Evolutionary conservation across 2,113 vertebrate species (phyloP), one percentile per base, ranked within the genome.

Genomic region (Ammodytes marinus): DNA sequence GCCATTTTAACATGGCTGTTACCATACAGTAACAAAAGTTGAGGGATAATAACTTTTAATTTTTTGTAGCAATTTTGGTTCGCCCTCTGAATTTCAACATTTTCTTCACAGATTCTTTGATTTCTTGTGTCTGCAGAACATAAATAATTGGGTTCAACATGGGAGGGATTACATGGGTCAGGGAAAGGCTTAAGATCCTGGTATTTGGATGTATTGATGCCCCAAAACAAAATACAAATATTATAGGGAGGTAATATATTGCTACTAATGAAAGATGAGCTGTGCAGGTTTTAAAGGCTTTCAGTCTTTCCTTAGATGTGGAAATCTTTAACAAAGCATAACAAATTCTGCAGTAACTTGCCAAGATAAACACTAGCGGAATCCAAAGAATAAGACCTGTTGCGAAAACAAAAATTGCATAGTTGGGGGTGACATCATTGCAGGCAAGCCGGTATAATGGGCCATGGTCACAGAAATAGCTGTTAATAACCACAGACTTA

Each of bases 391-490:
- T 69, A 15, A 88, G 0, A 45, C 77, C 43, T 4, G 86, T 83
- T 27, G 35, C 52, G 85, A 0, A 91, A 45, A 60, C 37, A 59
- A 27, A 71, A 10, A 91, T 17, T 0, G 87, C 7, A 39, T 19
- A 19, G 65, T 69, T 93, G 4, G 91, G 77, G 15, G 37, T 74
- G 57, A 82, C 6, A 55, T 92, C 91, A 88, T 93, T 94, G 64
- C 94, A 95, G 0, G 93, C 79, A 35, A 95, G 83, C 1, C 69
- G 13, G 73, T 74, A 91, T 1, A 95, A 52, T 40, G 84, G 93
- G 0, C 89, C 93, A 65, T 94, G 86, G 35, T 94, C 90, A 85
- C 93, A 94, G 74, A 91, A 95, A 79, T 74, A 95, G 70, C 94
- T 94, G 5, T 92, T 85, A 47, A 95, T 53, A 53, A 92, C 82